Evolutionary conservation across 1,140 invertebrate species (phyloP), one percentile per base, ranked within the genome.

Genomic region (Gonatopus flavifemur): DNA sequence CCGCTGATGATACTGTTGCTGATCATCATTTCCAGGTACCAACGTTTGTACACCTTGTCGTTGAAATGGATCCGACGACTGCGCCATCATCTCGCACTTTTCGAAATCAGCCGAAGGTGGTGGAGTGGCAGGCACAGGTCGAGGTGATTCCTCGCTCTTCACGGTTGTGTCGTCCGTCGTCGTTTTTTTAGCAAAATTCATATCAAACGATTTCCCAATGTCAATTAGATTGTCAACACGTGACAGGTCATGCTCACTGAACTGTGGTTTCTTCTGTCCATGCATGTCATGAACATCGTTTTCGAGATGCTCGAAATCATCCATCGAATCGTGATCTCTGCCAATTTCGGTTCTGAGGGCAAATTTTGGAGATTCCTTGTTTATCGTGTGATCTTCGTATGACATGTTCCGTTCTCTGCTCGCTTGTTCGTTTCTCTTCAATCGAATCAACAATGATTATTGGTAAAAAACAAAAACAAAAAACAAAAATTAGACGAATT

Each of bases 261-360:
- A 18, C 36, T 48, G 48, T 30, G 36, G 32, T 45, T 47, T 41
- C 39, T 59, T 56, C 42, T 55, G 39, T 35, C 53, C 60, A 21
- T 37, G 48, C 10, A 52, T 49, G 6, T 19, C 40, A 10, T 33
- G 44, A 21, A 6, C 57, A 37, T 80, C 80, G 53, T 82, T 81
- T 37, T 83, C 84, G 44, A 87, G 72, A 66, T 87, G 85, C 63
- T 88, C 86, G 67, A 88, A 87, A 67, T 87, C 86, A 60, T 88
- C 86, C 31, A 83, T 77, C 4, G 85, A 87, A 60, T 87, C 85
- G 59, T 83, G 81, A 40, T 86, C 84, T 28, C 83, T 77, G n/a
- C n/a, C n/a, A n/a, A n/a, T n/a, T n/a, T n/a, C n/a, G n/a, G n/a
- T n/a, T n/a, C n/a, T n/a, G n/a, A n/a, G n/a, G n/a, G n/a, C n/a